These are phyloP conservation scores for Acanthochromis polyacanthus DNA, from an alignment of 2,113 vertebrate genomes.

Conservation along the genomic window DNA sequence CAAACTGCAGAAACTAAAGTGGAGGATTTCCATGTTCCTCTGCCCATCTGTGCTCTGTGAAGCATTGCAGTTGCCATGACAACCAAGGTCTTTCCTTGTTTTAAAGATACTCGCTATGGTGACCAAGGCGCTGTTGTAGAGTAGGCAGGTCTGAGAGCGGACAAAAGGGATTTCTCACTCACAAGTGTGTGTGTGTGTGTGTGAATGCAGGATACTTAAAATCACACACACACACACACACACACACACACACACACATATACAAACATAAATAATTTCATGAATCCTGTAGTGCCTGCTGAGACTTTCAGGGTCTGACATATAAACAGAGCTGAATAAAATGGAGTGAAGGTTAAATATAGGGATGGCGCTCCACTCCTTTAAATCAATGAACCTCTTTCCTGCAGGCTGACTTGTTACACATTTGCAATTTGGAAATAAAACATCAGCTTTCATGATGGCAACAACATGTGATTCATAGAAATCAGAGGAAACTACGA, in stretches of 20 bases:
- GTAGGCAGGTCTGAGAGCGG: conserved; percentile 1
- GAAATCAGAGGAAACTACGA: too few relatives aligned
- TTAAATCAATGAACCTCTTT: not conserved
- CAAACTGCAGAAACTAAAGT: not conserved
- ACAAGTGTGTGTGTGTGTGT: not conserved
- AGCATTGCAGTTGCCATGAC: conserved; percentile 79
- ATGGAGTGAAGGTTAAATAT: conserved; percentile 13
- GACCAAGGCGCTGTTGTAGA: conserved; percentile 33
- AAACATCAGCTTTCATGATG: too few relatives aligned
- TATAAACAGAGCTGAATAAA: not conserved
- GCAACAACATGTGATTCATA: not conserved
- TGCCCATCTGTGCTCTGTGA: conserved; percentile 38
- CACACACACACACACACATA: too few relatives aligned
- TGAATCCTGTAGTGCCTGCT: conserved; percentile 9
- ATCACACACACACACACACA: too few relatives aligned
- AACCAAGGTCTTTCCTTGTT: conserved; percentile 78
- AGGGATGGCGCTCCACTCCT: not conserved
- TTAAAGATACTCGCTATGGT: conserved; percentile 64
- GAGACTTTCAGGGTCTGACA: conserved; percentile 13
- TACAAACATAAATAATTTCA: not conserved
- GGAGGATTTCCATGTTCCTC: conserved; percentile 27
- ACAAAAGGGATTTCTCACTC: conserved; percentile 1
- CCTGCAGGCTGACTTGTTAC: not conserved
- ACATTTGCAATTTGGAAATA: not conserved
- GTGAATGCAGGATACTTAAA: too few relatives aligned